Conservation (phyloP, 2,888 invertebrate genomes). For the Scaptomyza tumidula region DNA sequence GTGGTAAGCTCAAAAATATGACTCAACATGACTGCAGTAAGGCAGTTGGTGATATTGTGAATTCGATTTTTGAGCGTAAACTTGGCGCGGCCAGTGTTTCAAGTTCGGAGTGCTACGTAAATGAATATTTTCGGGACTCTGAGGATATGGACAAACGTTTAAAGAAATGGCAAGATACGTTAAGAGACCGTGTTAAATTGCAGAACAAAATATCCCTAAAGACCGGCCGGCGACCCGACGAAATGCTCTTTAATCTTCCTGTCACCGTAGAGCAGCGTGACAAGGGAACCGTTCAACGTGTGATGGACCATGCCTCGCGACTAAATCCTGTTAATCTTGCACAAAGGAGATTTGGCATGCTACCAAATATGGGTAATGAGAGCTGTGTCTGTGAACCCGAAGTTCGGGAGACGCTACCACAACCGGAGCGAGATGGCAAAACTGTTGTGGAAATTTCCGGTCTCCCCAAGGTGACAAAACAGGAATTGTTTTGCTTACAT, state of each 20-base stretch:
- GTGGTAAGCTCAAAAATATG: constrained; percentile 8
- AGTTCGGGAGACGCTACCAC: constrained; percentile 70
- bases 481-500: constrained; percentile 51
- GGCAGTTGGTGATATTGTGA: constrained; percentile 37
- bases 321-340: constrained; percentile 57
- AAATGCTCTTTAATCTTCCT: constrained; percentile 72
- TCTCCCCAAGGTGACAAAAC: constrained; percentile 44
- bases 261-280: constrained; percentile 67
- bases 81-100: constrained; percentile 8
- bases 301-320: constrained; percentile 73
- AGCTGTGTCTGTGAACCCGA: constrained; percentile 34
- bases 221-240: constrained; percentile 52
- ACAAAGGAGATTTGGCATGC: not conserved
- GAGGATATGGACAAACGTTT: constrained; percentile 71
- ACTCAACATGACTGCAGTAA: constrained; percentile 18
- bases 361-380: constrained; percentile 41
- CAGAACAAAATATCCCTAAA: constrained; percentile 51
- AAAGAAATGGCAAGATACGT: constrained; percentile 67
- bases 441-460: constrained; percentile 71
- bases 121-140: constrained; percentile 16
- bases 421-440: constrained; percentile 45
- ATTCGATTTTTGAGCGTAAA: constrained; percentile 32
- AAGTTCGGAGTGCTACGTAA: constrained; percentile 23
- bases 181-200: constrained; percentile 60
- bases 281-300: constrained; percentile 66